A percentile compares a stretch with the other conserved stretches of the same genome.
These are phyloP conservation scores for Glossosoma conforme DNA, from an alignment of 1,140 invertebrate species.

Conservation along the genomic window DNA sequence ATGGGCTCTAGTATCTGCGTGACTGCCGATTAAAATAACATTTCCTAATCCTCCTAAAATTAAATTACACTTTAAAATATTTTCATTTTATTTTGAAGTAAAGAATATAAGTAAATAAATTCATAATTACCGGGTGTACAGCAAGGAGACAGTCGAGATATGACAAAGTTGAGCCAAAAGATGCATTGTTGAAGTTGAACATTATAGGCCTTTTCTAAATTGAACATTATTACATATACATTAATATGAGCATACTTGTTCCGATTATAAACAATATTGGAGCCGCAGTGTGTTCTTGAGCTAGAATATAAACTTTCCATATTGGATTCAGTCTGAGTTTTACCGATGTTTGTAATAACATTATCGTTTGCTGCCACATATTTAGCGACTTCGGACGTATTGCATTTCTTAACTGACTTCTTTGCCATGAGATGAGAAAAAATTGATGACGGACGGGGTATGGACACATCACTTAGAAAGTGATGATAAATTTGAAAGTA, in stretches of 20 bases:
- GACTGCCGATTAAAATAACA: conserved; percentile 63
- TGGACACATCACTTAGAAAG: conserved; percentile 57
- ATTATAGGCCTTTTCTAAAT: conserved; percentile 64
- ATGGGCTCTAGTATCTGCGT: conserved; percentile 56
- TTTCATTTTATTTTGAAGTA: not conserved
- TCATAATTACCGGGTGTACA: conserved; percentile 60
- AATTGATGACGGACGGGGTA: conserved; percentile 28
- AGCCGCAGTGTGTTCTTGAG: conserved; percentile 34
- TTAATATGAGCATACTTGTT: conserved; percentile 36
- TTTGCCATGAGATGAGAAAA: conserved; percentile 13
- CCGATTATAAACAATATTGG: conserved; percentile 11
- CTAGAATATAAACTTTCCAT: conserved; percentile 26
- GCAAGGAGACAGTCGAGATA: conserved; percentile 61
- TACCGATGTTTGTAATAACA: conserved; percentile 28
- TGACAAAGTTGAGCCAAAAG: conserved; percentile 79
- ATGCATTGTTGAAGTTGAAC: conserved; percentile 69
- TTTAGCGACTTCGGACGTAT: conserved; percentile 26
- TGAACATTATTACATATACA: conserved; percentile 71
- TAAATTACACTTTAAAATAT: too few relatives aligned
- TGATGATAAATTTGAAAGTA: conserved; percentile 77
- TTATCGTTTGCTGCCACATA: conserved; percentile 30
- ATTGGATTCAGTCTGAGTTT: conserved; percentile 22
- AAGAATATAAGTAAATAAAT: conserved; percentile 7
- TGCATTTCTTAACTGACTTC: conserved; percentile 9
- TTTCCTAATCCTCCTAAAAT: conserved; percentile 53